Base-by-base conservation (phyloP, 2,797 vertebrate species). In the Cyprinella venusta region DNA sequence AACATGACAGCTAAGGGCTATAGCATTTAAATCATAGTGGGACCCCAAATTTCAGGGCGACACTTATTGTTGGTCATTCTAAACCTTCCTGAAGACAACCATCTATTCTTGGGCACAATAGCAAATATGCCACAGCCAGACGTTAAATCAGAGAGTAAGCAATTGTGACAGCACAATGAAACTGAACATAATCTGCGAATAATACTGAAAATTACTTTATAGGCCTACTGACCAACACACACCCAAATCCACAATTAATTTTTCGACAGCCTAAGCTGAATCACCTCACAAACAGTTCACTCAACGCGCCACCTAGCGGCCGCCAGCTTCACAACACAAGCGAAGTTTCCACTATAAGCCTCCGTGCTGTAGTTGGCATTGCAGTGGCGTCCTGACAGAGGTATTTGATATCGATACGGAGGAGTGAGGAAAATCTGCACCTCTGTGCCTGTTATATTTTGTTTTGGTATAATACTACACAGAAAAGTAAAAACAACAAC, bases 231-330 rank as follows among this genome's bases (percentile, higher is more conserved):
- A 16, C 45, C 45, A 48, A 48, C 45, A 48, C 30, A 45, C 42
- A 78, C 6, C 30, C 12, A 79, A 67, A 48, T 52, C 26, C 52
- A 61, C 52, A 77, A 65, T 42, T 48, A 1, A 61, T 33, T 36
- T 56, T 18, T 42, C 19, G 18, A 65, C 45, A 48, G 15, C 45
- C 5, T 3, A 24, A 71, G 26, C 59, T 30, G 56, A 16, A 45
- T 33, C 59, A 67, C 63, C 26, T 24, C 38, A 61, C 13, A 48
- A 48, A 48, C 45, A 5, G 69, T 80, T 70, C 79, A 69, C 10
- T 76, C 71, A 75, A 83, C 36, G 67, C 86, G 84, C 86, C 88
- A 67, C 82, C 88, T 82, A 82, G 88, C 52, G 88, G 54, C 9
- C 48, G 67, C 7, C 36, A 0, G 5, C 2, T 45, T 26, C 48